Percentiles rank a stretch among this genome's conserved stretches.
Evolutionary conservation across 2,113 vertebrate genomes (phyloP).

Genomic region (Pipra filicauda): DNA sequence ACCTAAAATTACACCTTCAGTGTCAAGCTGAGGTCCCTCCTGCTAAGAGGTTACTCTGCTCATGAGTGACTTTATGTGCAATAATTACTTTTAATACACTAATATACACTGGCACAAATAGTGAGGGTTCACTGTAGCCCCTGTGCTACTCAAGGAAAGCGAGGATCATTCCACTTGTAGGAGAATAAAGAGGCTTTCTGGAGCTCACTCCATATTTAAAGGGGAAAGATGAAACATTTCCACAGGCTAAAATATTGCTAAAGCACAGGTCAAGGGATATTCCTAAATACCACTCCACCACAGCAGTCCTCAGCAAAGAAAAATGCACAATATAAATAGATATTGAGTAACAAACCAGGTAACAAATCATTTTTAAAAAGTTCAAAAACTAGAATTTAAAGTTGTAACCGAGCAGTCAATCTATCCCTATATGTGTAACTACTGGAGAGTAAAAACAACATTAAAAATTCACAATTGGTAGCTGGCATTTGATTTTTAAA

Average conservation of each 20-base stretch:
- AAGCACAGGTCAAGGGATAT: background rate
- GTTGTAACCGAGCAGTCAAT: background rate
- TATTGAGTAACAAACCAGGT: background rate
- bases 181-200: background rate
- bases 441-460: background rate
- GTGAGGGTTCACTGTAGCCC: background rate
- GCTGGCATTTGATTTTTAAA: background rate
- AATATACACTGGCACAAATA: background rate
- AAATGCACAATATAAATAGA: background rate
- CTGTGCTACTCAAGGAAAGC: background rate
- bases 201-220: background rate
- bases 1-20: background rate
- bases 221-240: background rate
- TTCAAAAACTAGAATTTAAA: background rate
- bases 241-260: background rate
- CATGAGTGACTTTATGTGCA: background rate
- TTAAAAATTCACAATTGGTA: background rate
- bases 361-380: background rate
- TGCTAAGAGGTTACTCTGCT: background rate
- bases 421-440: background rate
- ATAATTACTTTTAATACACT: background rate
- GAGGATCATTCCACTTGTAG: background rate
- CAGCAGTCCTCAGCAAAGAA: background rate
- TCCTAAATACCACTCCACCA: background rate
- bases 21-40: background rate